These are phyloP conservation scores for Thera obeliscata DNA, from an alignment of 2,888 invertebrate species.

Conservation along the genomic window DNA sequence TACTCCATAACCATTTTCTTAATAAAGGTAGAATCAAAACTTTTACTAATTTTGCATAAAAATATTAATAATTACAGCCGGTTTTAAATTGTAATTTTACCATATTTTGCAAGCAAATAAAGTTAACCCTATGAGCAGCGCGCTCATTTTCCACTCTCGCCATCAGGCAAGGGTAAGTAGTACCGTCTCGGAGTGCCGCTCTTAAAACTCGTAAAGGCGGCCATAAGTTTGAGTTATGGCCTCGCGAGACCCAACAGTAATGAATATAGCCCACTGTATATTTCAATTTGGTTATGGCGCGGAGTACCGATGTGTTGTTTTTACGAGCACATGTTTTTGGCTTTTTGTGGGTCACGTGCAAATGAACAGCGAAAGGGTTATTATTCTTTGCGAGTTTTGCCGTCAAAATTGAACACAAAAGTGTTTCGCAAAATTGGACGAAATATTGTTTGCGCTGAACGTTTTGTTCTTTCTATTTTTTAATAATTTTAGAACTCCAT, in stretches of 20 bases:
- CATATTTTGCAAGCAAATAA: too few relatives aligned
- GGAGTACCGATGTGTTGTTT: conserved; percentile 60
- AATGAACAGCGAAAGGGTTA: conserved; percentile 35
- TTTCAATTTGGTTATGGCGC: conserved; percentile 72
- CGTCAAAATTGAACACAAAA: conserved; percentile 11
- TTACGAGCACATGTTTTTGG: conserved; percentile 56
- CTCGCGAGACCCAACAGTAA: conserved; percentile 65
- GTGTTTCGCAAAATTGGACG: conserved; percentile 15
- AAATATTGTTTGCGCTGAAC: conserved; percentile 22
- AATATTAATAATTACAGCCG: too few relatives aligned
- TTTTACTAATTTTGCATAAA: neutral
- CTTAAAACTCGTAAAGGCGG: conserved; percentile 75
- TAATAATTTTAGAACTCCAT: too few relatives aligned
- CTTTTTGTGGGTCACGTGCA: conserved; percentile 41
- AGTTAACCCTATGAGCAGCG: conserved; percentile 39
- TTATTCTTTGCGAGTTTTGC: conserved; percentile 29
- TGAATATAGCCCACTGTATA: conserved; percentile 79
- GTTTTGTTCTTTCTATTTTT: neutral
- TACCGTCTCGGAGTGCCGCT: conserved; percentile 60
- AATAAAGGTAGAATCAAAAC: neutral
- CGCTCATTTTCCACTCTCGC: conserved; percentile 43
- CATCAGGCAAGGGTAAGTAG: conserved; percentile 40
- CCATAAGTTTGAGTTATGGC: conserved; percentile 77
- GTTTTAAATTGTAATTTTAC: too few relatives aligned
- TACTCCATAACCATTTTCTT: neutral